Base-by-base conservation (phyloP, 2,113 vertebrate genomes). In the Pyrgilauda ruficollis region DNA sequence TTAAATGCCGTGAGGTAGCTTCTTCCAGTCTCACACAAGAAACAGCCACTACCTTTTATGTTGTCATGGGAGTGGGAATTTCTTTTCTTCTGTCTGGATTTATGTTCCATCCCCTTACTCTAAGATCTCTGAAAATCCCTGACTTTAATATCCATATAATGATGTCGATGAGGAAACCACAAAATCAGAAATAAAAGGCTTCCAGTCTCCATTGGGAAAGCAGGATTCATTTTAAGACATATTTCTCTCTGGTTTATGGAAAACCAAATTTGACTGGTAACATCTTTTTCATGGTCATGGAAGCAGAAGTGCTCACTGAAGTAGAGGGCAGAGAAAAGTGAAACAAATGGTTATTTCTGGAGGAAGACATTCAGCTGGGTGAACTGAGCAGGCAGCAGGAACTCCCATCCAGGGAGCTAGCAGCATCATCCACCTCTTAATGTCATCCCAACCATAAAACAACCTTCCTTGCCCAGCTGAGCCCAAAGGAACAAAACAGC, bases 51-150 rank as follows among this genome's bases (percentile, higher is more conserved):
- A 63, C 21, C 10, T 90, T 59, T 59, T 61, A 30, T 76, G 23
- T 67, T 86, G 19, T 81, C 35, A 30, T 33, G 15, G 64, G 43
- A 94, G 35, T 58, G 20, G 20, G 81, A 91, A 69, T 86, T 58
- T 73, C 22, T 88, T 81, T 70, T 86, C 18, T 82, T 63, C 33
- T 78, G 23, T 52, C 43, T 76, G 41, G 24, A 92, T 87, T 92
- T 90, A 89, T 80, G 15, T 58, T 59, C 17, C 24, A 18, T 73
- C 24, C 16, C 13, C 30, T 85, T 70, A 41, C 78, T 61, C 56
- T 92, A 95, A 90, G 93, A 73, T 86, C 67, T 87, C 79, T 89
- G 80, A 95, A 96, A 92, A 73, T 39, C 72, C 17, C 37, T 41
- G 66, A 31, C 33, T 79, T 90, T 62, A 92, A 88, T 23, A 90